These are phyloP conservation scores for Drosophila sp. DNA, from an alignment of 1,140 invertebrate genomes.

Conservation along the genomic window DNA sequence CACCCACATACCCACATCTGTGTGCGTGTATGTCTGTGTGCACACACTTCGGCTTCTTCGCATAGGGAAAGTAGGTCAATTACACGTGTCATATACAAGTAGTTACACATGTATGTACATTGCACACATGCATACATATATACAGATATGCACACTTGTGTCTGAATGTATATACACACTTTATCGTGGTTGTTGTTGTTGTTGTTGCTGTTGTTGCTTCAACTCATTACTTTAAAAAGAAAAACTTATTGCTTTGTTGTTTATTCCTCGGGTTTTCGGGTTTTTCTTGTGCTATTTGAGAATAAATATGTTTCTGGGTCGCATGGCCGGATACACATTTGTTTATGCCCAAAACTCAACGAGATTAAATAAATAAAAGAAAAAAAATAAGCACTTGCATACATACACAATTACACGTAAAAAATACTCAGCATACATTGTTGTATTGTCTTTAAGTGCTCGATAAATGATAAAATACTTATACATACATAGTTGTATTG, in stretches of 20 bases:
- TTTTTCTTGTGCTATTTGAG: constrained; percentile 18
- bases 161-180: constrained; percentile 1
- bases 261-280: constrained; percentile 15
- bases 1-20: neutral
- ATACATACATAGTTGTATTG: constrained; percentile 31
- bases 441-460: constrained; percentile 39
- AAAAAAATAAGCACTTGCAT: neutral
- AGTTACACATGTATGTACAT: constrained; percentile 23
- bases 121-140: constrained; percentile 10
- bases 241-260: constrained; percentile 12
- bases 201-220: constrained; percentile 13
- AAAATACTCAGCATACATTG: neutral
- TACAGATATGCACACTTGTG: constrained; percentile 4
- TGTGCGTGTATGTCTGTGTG: neutral
- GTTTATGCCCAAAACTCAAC: constrained; percentile 32
- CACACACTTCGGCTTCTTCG: constrained; percentile 46
- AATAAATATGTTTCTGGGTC: constrained; percentile 50
- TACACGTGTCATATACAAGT: constrained; percentile 70
- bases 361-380: constrained; percentile 16
- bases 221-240: constrained; percentile 28
- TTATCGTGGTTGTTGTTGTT: constrained; percentile 32
- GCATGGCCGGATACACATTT: constrained; percentile 40
- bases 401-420: constrained; percentile 23
- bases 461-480: constrained; percentile 3
- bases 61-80: constrained; percentile 82